Base-by-base conservation (phyloP, 2,888 invertebrate species). In the Pachydiplax longipennis region DNA sequence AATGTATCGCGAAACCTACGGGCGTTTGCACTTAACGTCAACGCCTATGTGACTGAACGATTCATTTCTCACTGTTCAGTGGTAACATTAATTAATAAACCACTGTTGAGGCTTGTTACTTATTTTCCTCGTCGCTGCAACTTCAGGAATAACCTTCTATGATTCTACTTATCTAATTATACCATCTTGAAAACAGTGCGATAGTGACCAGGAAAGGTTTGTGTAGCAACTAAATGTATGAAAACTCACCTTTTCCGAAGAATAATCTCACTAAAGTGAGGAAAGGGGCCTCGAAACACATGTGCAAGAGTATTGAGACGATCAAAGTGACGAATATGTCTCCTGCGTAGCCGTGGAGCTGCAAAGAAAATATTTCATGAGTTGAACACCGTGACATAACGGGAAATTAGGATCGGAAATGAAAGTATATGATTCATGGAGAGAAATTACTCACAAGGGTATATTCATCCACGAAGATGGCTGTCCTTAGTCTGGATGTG, bases 251-350 rank as follows among this genome's bases (percentile, higher is more conserved):
- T 80, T 80, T 87, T 53, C 90, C 80, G 48, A 80, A 90, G 37
- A 80, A 80, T 22, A 91, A 31, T 73, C 58, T 91, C 53, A 81
- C 92, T 40, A 94, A 90, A 4, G 90, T 92, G 91, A 93, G 92
- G 91, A 93, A 93, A 0, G 94, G 94, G 90, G 93, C 92, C 91
- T 94, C 94, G 91, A 93, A 93, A 40, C 92, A 92, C 5, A 93
- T 92, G 80, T 92, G 92, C 91, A 93, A 92, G 0, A 93, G 82
- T 2, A 92, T 91, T 0, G 94, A 93, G 0, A 93, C 15, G 0
- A 93, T n/a, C 91, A 94, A 91, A 2, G 93, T 93, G 12, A 93
- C 90, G 22, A 92, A 91, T 37, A 94, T 91, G 90, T 93, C 93
- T 18, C 93, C 93, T 83, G 92, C 92, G 91, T 93, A 93, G 0